These are phyloP conservation scores for human (Homo sapiens) DNA, from an alignment of 2,113 vertebrate genomes.

Conservation along the genomic window GRCh38 chr17:76337501-76338000, in stretches of 20 bases:
- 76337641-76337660: not conserved
- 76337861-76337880: no score
- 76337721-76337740: not conserved
- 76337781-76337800: not conserved
- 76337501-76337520: not conserved
- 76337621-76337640: not conserved
- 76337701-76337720: not conserved
- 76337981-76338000: not conserved
- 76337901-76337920: not conserved
- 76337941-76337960: not conserved
- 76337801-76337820: not conserved
- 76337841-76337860: no score
- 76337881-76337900: no score
- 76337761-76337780: not conserved
- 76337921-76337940: not conserved
- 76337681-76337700: not conserved
- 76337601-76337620: not conserved
- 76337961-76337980: not conserved
- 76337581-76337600: not conserved
- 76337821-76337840: not conserved
- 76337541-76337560: fast-evolving
- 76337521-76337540: not conserved
- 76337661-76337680: not conserved
- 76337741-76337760: not conserved
- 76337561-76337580: not conserved